Base-by-base conservation (phyloP, 2,797 vertebrate genomes). In the Poecilia wingei region DNA sequence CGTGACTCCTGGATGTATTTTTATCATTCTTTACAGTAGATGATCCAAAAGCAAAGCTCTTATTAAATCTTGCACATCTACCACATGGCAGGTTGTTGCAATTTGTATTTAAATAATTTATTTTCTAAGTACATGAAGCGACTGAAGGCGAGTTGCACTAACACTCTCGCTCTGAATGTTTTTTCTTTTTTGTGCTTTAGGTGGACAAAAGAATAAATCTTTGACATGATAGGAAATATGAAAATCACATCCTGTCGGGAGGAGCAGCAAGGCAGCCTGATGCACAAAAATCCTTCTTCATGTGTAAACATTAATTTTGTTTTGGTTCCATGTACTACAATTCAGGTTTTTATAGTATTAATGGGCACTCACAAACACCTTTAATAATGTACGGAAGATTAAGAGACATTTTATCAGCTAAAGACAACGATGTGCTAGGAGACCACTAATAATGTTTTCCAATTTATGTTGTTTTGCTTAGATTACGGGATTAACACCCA, bases 1-100 rank as follows among this genome's bases (percentile, higher is more conserved):
- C 74, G 69, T 69, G 36, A 51, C 41, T 70, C 70, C 76, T 49
- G 39, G 39, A 69, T 69, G 25, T n/a, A 6, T 61, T 8, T 57
- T 57, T 45, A 36, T 36, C 72, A 13, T 36, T 68, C 14, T 18
- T 25, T 41, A 1, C 14, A 41, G 33, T 36, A 36, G 51, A 41
- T 18, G 46, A n/a, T n/a, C 68, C 45, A 20, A 25, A 5, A 8
- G 31, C 31, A 33, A 75, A 64, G 14, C 22, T 64, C 53, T 22
- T 12, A 31, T 51, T 51, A 25, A 39, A 6, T 36, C 8, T 51
- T 18, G 16, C 18, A 59, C 25, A 61, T 33, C 10, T 57, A 28
- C 55, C 55, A 59, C 18, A 3, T 55, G 22, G 39, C 55, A 41
- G 55, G 20, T 41, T 74, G 33, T 39, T 57, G 12, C 5, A 41